Percentiles rank a stretch among this genome's conserved stretches.
phyloP scores from a whole-genome alignment of 2,797 vertebrate species.

The Neoniphon sammara region DNA sequence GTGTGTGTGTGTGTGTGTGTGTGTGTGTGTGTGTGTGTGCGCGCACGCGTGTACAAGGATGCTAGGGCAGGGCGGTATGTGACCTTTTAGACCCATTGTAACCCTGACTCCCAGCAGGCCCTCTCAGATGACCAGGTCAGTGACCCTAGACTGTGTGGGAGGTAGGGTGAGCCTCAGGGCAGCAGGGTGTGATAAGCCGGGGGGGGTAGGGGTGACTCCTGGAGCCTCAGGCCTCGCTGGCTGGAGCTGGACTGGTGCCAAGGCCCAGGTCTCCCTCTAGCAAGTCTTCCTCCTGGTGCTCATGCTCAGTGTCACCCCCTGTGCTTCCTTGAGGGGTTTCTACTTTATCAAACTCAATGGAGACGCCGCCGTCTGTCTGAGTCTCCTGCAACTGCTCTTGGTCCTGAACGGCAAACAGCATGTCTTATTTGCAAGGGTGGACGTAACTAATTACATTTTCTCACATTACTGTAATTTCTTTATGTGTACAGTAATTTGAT shows the following conservation, averaged over 20 bases:
- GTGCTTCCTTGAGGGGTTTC: conserved; percentile 44
- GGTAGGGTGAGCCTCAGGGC: conserved; percentile 21
- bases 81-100: conserved; percentile 52
- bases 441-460: too few relatives aligned
- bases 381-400: conserved; percentile 80
- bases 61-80: conserved; percentile 31
- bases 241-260: conserved; percentile 63
- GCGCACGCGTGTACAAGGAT: conserved; percentile 30
- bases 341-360: conserved; percentile 72
- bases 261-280: conserved; percentile 87
- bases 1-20: too few relatives aligned
- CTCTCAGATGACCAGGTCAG: conserved; percentile 40
- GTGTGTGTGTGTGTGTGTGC: conserved; percentile 33
- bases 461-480: too few relatives aligned
- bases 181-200: conserved; percentile 40
- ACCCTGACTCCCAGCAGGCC: conserved; percentile 32
- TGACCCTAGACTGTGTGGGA: conserved; percentile 61
- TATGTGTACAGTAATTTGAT: too few relatives aligned
- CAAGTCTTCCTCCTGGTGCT: conserved; percentile 82
- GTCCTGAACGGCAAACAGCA: conserved; percentile 34
- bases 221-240: conserved; percentile 49
- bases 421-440: background rate
- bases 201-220: conserved; percentile 44
- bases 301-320: conserved; percentile 28
- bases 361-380: conserved; percentile 68